Conservation (phyloP, 2,888 invertebrate species). For the Lochmaea crataegi region DNA sequence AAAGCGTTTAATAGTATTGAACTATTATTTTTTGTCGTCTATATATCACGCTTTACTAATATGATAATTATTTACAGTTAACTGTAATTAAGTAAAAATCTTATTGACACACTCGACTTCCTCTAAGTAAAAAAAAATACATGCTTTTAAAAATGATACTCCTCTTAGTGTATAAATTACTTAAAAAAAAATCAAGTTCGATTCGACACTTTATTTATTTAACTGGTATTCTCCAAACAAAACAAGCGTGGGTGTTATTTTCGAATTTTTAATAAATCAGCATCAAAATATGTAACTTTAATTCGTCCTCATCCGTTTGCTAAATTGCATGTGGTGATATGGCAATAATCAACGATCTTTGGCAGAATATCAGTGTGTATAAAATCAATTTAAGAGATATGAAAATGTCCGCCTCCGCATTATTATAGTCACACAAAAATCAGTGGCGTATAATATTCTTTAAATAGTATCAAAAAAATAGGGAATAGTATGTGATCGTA, state of each 20-base stretch:
- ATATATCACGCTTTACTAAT: too few species aligned
- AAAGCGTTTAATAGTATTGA: too few species aligned
- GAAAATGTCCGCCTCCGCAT: conserved; percentile 51
- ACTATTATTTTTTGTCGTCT: too few species aligned
- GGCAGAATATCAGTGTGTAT: conserved; percentile 50
- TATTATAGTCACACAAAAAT: conserved; percentile 20
- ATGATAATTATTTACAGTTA: too few species aligned
- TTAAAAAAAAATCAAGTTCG: not conserved
- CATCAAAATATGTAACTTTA: conserved; percentile 11
- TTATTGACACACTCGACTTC: too few species aligned
- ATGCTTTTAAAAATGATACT: not conserved
- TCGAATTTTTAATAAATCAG: conserved; percentile 11
- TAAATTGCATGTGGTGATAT: conserved; percentile 25
- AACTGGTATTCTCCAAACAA: conserved; percentile 3
- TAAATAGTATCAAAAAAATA: too few species aligned
- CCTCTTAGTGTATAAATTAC: not conserved
- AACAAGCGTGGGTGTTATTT: conserved; percentile 14
- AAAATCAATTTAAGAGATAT: conserved; percentile 53
- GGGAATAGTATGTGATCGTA: too few species aligned
- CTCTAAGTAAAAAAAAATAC: too few species aligned
- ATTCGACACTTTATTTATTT: not conserved
- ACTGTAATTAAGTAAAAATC: too few species aligned
- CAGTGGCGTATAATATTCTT: conserved; percentile 1
- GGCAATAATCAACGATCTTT: conserved; percentile 43
- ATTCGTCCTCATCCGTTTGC: conserved; percentile 12